Evolutionary conservation across 1,140 invertebrate genomes (phyloP).

Genomic region (Maniola jurtina): DNA sequence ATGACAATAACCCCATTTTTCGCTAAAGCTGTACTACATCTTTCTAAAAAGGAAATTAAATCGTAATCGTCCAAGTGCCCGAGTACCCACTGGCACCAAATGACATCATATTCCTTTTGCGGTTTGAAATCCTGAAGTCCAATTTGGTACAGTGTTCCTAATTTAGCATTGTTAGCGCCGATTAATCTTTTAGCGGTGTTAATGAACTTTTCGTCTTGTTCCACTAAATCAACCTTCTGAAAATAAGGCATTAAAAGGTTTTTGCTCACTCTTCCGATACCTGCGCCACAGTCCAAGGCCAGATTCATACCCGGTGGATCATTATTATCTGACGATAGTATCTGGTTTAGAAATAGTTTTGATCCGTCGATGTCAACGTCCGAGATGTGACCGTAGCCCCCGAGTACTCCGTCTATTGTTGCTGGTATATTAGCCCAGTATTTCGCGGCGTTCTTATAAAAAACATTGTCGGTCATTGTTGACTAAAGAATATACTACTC

Average conservation of each 20-base stretch:
- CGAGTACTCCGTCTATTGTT: slow-evolving; percentile 97
- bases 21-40: slow-evolving; percentile 85
- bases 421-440: slow-evolving; percentile 92
- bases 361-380: slow-evolving; percentile 93
- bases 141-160: slow-evolving; percentile 82
- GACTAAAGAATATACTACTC: not conserved
- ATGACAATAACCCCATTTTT: slow-evolving; percentile 91
- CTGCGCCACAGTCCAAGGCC: slow-evolving; percentile 97
- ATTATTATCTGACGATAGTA: slow-evolving; percentile 79
- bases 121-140: slow-evolving; percentile 92
- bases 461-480: slow-evolving; percentile 57
- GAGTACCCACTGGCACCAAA: slow-evolving; percentile 99
- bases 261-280: slow-evolving; percentile 97
- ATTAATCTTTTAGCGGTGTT: slow-evolving; percentile 54
- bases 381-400: slow-evolving; percentile 94
- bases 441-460: slow-evolving; percentile 87
- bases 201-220: slow-evolving; percentile 88
- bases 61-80: slow-evolving; percentile 94
- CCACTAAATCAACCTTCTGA: slow-evolving; percentile 94
- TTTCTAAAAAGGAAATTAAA: slow-evolving; percentile 90
- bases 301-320: slow-evolving; percentile 79
- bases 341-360: slow-evolving; percentile 85
- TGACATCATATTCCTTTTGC: slow-evolving; percentile 89
- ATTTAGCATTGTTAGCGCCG: slow-evolving; percentile 54
- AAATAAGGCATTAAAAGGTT: slow-evolving; percentile 92